Conservation (phyloP, 2,888 invertebrate species). For the Eupithecia insigniata region DNA sequence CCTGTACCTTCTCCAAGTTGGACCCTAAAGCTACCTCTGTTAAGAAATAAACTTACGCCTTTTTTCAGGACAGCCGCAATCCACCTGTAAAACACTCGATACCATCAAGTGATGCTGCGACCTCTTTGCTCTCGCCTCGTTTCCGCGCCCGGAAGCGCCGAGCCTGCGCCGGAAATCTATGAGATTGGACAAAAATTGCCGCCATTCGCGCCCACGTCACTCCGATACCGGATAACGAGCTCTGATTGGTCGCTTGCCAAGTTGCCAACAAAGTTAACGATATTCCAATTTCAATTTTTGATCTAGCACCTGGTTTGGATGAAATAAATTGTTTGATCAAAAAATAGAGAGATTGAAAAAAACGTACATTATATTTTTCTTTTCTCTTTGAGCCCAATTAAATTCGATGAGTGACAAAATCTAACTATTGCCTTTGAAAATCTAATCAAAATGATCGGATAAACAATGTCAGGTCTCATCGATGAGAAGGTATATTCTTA, state of each 20-base stretch:
- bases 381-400: no score
- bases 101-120: conserved; percentile 31
- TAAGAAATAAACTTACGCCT: neutral
- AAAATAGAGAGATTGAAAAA: no score
- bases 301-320: conserved; percentile 9
- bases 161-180: conserved; percentile 73
- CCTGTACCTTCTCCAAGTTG: neutral
- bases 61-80: conserved; percentile 10
- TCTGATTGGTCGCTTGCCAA: conserved; percentile 52
- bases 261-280: conserved; percentile 54
- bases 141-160: conserved; percentile 65
- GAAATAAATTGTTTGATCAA: no score
- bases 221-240: conserved; percentile 54
- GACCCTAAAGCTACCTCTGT: neutral
- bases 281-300: conserved; percentile 47
- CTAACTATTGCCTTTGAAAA: no score
- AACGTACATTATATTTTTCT: no score
- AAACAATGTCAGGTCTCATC: no score
- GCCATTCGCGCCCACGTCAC: conserved; percentile 53
- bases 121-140: conserved; percentile 56
- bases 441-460: no score
- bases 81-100: conserved; percentile 17
- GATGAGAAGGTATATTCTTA: no score
- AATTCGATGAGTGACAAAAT: no score
- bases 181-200: conserved; percentile 80